Base-by-base conservation (phyloP, 1,140 invertebrate species). In the Bombus sylvicola region DNA sequence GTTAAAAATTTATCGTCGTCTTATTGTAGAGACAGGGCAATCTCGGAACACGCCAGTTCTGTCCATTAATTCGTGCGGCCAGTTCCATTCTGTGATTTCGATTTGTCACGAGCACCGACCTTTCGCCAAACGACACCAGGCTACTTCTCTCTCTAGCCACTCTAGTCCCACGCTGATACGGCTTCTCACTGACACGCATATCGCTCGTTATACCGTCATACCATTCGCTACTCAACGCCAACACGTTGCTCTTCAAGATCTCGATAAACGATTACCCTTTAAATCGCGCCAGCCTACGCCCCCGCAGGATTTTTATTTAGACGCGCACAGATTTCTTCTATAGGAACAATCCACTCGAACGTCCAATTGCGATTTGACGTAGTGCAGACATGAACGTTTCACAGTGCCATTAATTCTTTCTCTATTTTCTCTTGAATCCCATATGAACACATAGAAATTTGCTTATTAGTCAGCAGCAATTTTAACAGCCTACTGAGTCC, bases 121-220 rank as follows among this genome's bases (percentile, higher is more conserved):
- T 77, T 59, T 41, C 28, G 57, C 37, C 18, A 22, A 62, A 77
- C 39, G 75, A 77, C 75, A 41, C 28, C 43, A 28, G 8, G 1
- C 41, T 39, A 66, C n/a, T 68, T 68, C n/a, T 10, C 28, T 59
- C 28, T 28, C 10, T 28, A 53, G 18, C 47, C 6, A 28, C 76
- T 18, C 25, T n/a, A 25, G 37, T 31, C 15, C 25, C 9, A 66
- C 39, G 62, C 8, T 39, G 28, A 39, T 22, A 22, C 34, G 25
- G 34, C 41, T 47, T 43, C 59, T 37, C 28, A 43, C 18, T 39
- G 28, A 76, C 75, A 62, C 75, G 74, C 53, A 13, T n/a, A 39
- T 28, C 22, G 53, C 74, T 76, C 74, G 74, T 76, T 76, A 74
- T 53, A 25, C 41, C n/a, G 72, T 73, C 72, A 73, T 43, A n/a